phyloP scores from a whole-genome alignment of 2,888 invertebrate species.

The Osmoderma eremita region DNA sequence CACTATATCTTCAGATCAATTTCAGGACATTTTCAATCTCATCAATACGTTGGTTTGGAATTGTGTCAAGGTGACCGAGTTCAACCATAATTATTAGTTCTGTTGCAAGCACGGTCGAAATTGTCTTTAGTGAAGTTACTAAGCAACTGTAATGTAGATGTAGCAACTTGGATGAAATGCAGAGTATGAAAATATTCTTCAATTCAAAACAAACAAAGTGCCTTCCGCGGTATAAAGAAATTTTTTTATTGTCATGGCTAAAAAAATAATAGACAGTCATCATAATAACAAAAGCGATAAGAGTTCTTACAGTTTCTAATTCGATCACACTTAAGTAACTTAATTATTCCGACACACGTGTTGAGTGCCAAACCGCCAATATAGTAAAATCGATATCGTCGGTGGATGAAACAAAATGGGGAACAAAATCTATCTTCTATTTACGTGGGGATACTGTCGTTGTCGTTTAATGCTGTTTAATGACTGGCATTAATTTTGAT shows the following conservation, averaged over 20 bases:
- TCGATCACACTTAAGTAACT: slow-evolving; percentile 17
- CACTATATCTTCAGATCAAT: too few relatives aligned
- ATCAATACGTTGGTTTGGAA: too few relatives aligned
- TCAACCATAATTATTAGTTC: too few relatives aligned
- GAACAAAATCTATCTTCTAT: slow-evolving; percentile 17
- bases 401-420: slow-evolving; percentile 10
- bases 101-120: too few relatives aligned
- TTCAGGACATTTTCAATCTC: too few relatives aligned
- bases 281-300: slow-evolving; percentile 27
- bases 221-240: background rate
- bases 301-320: slow-evolving; percentile 24
- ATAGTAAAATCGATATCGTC: slow-evolving; percentile 16
- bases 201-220: slow-evolving; percentile 23
- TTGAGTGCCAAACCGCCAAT: slow-evolving; percentile 1
- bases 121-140: too few relatives aligned
- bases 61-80: too few relatives aligned
- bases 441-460: background rate
- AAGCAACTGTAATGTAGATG: background rate
- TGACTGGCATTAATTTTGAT: slow-evolving; percentile 36
- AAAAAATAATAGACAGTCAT: slow-evolving; percentile 11
- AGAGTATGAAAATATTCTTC: slow-evolving; percentile 2
- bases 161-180: background rate
- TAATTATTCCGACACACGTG: slow-evolving; percentile 34
- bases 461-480: slow-evolving; percentile 15
- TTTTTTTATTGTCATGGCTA: slow-evolving; percentile 8